Evolutionary conservation across 2,888 invertebrate genomes (phyloP).

Genomic region (Chloromyia formosa): DNA sequence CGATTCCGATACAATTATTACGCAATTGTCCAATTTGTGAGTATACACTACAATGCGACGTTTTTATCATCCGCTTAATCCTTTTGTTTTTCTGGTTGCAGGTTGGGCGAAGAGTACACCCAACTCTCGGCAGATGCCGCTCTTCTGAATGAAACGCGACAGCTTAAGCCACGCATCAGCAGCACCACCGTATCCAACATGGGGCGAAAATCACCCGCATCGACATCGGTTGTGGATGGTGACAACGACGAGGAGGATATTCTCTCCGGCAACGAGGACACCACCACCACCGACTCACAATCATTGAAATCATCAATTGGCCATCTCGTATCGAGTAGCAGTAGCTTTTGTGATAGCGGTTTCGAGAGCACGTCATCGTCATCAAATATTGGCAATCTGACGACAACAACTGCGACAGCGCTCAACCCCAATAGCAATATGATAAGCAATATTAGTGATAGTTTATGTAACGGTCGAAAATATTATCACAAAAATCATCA

Average conservation of each 20-base stretch:
- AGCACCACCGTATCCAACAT: background rate
- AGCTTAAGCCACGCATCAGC: background rate
- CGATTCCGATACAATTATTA: constrained; percentile 82
- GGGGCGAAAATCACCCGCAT: too few relatives aligned
- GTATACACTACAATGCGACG: constrained; percentile 54
- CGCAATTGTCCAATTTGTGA: constrained; percentile 77
- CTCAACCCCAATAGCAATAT: background rate
- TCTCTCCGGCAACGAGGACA: background rate
- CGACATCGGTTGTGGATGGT: too few relatives aligned
- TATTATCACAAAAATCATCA: background rate
- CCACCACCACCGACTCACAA: background rate
- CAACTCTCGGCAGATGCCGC: background rate
- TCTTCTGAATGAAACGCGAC: background rate
- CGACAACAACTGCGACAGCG: background rate
- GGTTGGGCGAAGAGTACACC: constrained; percentile 1
- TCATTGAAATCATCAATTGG: background rate
- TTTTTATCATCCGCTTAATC: background rate
- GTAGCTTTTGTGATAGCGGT: constrained; percentile 16
- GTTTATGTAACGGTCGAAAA: background rate
- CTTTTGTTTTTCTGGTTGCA: background rate
- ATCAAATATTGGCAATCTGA: background rate
- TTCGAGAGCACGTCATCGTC: constrained; percentile 17
- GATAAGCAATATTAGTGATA: background rate
- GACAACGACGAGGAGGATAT: background rate
- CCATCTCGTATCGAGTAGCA: background rate